phyloP scores from a whole-genome alignment of 2,113 vertebrate species.

The Coptodon rendalli region DNA sequence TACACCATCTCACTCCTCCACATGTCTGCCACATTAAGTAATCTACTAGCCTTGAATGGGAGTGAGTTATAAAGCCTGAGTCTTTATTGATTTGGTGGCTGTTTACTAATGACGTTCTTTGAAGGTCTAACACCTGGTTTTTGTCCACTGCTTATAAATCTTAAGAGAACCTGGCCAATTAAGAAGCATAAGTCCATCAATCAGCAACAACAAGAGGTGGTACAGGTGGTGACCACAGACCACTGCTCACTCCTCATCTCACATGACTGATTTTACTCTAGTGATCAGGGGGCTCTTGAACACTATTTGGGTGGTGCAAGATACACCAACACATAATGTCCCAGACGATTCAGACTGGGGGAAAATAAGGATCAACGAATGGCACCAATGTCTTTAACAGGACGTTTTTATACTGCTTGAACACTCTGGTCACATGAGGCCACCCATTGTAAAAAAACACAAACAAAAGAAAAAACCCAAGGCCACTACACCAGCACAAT shows the following conservation, averaged over 20 bases:
- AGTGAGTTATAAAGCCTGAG: not conserved
- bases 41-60: not conserved
- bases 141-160: not conserved
- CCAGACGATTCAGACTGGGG: not conserved
- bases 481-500: not conserved
- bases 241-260: not conserved
- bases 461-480: not conserved
- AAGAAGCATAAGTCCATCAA: not conserved
- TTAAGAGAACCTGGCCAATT: not conserved
- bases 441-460: not conserved
- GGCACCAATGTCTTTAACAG: not conserved
- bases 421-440: not conserved
- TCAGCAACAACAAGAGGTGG: not conserved
- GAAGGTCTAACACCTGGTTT: not conserved
- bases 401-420: not conserved
- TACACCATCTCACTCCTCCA: not conserved
- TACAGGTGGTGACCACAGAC: not conserved
- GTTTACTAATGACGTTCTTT: not conserved
- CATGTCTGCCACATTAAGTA: not conserved
- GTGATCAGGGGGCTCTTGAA: not conserved
- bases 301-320: accelerated
- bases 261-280: not conserved
- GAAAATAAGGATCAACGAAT: not conserved
- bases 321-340: not conserved
- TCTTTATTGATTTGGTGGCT: not conserved